Evolutionary conservation across 2,113 vertebrate genomes (phyloP), one percentile per base, ranked within the genome.

Genomic region (Dipodomys stephensi): DNA sequence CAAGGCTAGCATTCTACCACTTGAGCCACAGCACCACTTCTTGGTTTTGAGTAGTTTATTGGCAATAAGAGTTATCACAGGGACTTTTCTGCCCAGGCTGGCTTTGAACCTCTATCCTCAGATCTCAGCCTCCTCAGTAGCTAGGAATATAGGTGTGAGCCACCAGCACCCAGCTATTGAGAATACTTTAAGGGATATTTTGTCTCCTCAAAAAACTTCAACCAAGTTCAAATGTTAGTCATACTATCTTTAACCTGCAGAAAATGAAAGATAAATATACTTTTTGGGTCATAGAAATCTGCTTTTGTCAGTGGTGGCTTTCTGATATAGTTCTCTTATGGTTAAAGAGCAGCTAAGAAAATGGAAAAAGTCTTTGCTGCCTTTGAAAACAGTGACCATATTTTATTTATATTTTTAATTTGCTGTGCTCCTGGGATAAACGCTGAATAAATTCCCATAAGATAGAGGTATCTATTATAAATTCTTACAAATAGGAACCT

Each of bases 251-350:
- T 81, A 92, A 74, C 77, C 25, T 93, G n/a, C 16, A 57, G 30
- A 71, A 93, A 95, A 39, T 72, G 49, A 96, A 94, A 4, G 11
- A 93, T 83, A 95, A 94, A 95, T 78, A 67, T 83, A 57, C 35
- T 91, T 3, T 28, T 76, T 60, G 39, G 12, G 27, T 84, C 89
- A 65, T 7, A 77, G 87, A 73, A 93, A 88, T 62, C 46, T 78
- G 19, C 35, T 88, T 23, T 77, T 53, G 18, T 87, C 65, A 79
- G 0, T 87, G 35, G 69, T 22, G 89, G 69, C 30, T n/a, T 92
- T 85, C 64, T 77, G 79, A 64, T 16, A 81, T 71, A 22, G 28
- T 23, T 85, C 80, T 83, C 72, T 23, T 23, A 4, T 28, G 20
- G 32, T 32, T 64, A 81, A 67, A 15, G 39, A 9, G 71, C 18